Base-by-base conservation (phyloP, 2,888 invertebrate species). In the Steromphala cineraria region DNA sequence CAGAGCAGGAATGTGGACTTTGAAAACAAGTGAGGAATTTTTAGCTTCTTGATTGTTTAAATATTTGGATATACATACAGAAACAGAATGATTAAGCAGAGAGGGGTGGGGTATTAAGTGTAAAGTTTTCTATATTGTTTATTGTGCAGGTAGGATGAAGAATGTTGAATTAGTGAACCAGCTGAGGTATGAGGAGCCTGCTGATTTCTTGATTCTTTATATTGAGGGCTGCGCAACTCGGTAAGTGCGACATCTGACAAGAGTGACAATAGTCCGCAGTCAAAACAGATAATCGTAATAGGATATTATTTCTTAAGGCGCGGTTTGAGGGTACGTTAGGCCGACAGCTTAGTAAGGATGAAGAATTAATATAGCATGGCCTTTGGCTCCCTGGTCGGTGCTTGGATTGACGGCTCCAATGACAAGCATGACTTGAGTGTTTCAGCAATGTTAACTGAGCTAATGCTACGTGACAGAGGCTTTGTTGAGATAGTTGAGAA, bases 241-340 rank as follows among this genome's bases (percentile, higher is more conserved):
- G 4, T 46, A 1, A 46, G 10, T 46, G 7, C 46, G 13, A 46
- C 62, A 62, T 4, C 62, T 24, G 62, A 62, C 21, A 62, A 0
- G 15, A 5, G 28, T 15, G 28, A 24, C 17, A 62, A 24, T 24
- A 62, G 28, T 28, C 28, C 24, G 24, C 62, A 71, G 71, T 40
- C 71, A 40, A 36, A 71, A n/a, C 71, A 71, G 71, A 71, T 71
- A 71, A 71, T 71, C 71, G 1, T 36, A 36, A 19, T 71, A 31
- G 24, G 67, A 15, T 67, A n/a, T 71, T 71, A 40, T n/a, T 71
- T 71, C 40, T 67, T 28, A 36, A 71, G 40, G 40, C 15, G 4
- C 10, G 36, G 19, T 17, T n/a, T 71, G 71, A 62, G 62, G 2
- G 62, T 21, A 62, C 28, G 62, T 62, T 28, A 28, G 24, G 62